Percentiles rank a stretch among this genome's conserved stretches.
phyloP scores from a whole-genome alignment of 1,140 invertebrate genomes.

The Danaus melanippus region DNA sequence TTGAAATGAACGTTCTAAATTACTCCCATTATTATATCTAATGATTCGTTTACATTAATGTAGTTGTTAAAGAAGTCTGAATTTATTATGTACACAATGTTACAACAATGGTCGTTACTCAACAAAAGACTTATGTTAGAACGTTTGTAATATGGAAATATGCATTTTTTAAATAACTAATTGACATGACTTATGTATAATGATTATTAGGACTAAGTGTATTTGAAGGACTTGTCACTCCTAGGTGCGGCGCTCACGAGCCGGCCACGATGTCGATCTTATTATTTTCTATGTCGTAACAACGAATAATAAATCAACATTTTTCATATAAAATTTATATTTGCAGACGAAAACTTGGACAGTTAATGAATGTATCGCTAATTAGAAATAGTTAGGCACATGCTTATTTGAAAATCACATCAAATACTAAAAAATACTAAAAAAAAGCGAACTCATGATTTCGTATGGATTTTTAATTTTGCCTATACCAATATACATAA shows the following conservation, averaged over 20 bases:
- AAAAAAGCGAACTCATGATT: neutral
- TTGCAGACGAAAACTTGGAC: conserved; percentile 16
- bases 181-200: conserved; percentile 47
- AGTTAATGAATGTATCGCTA: conserved; percentile 16
- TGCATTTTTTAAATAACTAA: conserved; percentile 58
- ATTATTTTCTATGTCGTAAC: conserved; percentile 31
- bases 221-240: conserved; percentile 48
- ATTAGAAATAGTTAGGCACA: conserved; percentile 8
- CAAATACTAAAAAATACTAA: neutral
- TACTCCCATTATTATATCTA: neutral
- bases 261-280: conserved; percentile 38
- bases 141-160: too few relatives aligned
- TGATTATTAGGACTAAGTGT: conserved; percentile 45
- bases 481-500: conserved; percentile 22
- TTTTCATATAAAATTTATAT: too few relatives aligned
- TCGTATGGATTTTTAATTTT: neutral
- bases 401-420: neutral
- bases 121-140: conserved; percentile 27
- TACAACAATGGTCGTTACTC: conserved; percentile 31
- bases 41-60: conserved; percentile 10
- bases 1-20: conserved; percentile 2
- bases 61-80: too few relatives aligned
- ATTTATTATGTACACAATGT: neutral
- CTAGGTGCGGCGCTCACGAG: conserved; percentile 61
- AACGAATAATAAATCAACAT: too few relatives aligned